Evolutionary conservation across 2,797 vertebrate genomes (phyloP).

Genomic region (Sebastes reedi): DNA sequence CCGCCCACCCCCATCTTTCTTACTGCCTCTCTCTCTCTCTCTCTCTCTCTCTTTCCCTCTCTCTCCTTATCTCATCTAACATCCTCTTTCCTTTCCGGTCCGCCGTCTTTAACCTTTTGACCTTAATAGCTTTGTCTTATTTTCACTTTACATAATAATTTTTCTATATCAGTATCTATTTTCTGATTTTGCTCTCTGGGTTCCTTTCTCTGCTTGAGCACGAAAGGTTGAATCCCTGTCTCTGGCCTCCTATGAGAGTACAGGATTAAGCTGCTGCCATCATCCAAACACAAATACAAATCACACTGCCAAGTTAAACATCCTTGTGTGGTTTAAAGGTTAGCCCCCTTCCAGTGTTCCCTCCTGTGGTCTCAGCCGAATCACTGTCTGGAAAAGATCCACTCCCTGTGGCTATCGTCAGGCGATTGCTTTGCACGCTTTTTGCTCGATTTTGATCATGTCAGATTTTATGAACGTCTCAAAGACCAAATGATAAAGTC

Average conservation of each 20-base stretch:
- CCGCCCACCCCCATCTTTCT: conserved; percentile 63
- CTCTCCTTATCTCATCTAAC: conserved; percentile 33
- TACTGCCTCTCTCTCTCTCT: conserved; percentile 22
- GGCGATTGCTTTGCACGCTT: not conserved
- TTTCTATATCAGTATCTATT: not conserved
- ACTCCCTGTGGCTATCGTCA: conserved; percentile 33
- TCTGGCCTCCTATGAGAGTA: conserved; percentile 32
- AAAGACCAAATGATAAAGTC: not conserved
- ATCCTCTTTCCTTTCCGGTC: conserved; percentile 31
- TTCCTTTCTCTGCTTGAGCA: conserved; percentile 14
- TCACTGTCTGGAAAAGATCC: conserved; percentile 46
- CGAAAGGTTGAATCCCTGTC: conserved; percentile 38
- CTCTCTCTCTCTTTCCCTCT: conserved; percentile 16
- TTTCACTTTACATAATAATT: conserved; percentile 25
- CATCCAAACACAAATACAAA: conserved; percentile 57
- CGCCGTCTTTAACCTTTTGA: conserved; percentile 63
- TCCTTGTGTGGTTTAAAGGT: conserved; percentile 53
- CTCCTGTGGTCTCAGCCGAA: conserved; percentile 35
- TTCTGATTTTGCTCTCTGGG: not conserved
- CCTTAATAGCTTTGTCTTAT: conserved; percentile 23
- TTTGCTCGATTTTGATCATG: conserved; percentile 12
- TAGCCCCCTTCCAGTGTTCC: conserved; percentile 42
- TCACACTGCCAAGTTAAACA: conserved; percentile 48
- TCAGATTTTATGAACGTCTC: conserved; percentile 22
- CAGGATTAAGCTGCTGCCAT: conserved; percentile 45